phyloP scores from a whole-genome alignment of 2,113 vertebrate species.

The Archocentrus centrarchus region DNA sequence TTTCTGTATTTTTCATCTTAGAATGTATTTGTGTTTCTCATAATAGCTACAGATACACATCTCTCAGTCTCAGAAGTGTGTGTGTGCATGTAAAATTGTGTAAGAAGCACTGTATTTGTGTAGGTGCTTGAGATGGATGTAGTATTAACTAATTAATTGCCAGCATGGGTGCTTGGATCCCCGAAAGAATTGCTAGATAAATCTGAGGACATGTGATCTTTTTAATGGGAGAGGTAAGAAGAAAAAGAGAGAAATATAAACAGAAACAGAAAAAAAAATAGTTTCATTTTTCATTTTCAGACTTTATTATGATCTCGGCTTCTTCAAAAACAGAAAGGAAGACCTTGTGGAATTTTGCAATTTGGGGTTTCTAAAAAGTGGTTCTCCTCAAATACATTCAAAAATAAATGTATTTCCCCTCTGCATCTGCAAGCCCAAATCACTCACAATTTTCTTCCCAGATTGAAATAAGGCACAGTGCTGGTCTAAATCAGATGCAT shows the following conservation, averaged over 20 bases:
- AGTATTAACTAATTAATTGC: background rate
- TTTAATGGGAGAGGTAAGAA: background rate
- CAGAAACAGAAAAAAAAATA: background rate
- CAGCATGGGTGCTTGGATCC: background rate
- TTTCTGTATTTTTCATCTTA: constrained; percentile 1
- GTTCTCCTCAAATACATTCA: background rate
- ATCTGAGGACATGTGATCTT: background rate
- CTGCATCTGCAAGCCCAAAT: background rate
- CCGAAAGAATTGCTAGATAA: background rate
- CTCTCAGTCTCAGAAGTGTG: background rate
- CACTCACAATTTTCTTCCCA: background rate
- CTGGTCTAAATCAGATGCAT: background rate
- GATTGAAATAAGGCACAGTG: background rate
- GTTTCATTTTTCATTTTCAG: background rate
- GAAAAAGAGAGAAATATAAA: background rate
- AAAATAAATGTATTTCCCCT: background rate
- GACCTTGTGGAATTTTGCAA: background rate
- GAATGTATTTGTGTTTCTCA: constrained; percentile 2
- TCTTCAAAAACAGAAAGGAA: background rate
- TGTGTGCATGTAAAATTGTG: background rate
- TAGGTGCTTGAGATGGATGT: background rate
- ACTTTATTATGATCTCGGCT: background rate
- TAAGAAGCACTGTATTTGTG: background rate
- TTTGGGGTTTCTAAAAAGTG: background rate
- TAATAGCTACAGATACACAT: background rate